Evolutionary conservation across 2,113 vertebrate species (phyloP), one percentile per base, ranked within the genome.

Genomic region (Stigmatopora argus): DNA sequence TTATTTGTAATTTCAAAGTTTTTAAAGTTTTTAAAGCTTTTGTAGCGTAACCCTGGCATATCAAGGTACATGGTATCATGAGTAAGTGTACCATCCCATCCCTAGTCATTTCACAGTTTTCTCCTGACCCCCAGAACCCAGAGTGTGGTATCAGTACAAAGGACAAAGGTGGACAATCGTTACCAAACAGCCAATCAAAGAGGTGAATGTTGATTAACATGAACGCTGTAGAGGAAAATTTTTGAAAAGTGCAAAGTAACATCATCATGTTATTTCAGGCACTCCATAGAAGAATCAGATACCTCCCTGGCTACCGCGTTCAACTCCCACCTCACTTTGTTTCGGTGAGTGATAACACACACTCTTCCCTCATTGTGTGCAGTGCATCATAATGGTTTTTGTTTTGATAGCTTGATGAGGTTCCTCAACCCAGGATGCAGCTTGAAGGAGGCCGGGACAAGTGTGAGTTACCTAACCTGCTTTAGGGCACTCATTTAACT

Each of bases 351-450:
- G 11, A 31, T 7, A 1, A n/a, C 8, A 8, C 7, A 10, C 15
- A 18, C 7, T 52, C 5, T 4, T 2, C 5, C 52, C 41, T 61
- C n/a, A 57, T 1, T 31, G 17, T 8, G 15, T 49, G 5, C 31
- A 49, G 10, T 52, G 19, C 5, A 11, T 21, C 8, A 58, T 18
- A 1, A 0, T 19, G 1, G 5, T 2, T 44, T 23, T 18, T 48
- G 5, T 31, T 18, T 26, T 38, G 41, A 12, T 47, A 64, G 90
- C 61, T 83, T 76, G 17, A 49, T 74, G 15, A 86, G 75, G 76
- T 86, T 83, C 66, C 52, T 87, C 69, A 87, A 83, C 64, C 75
- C 78, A 19, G 17, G 13, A 49, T 51, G 46, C 63, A 56, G 63
- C 66, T 18, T 1, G 0, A 56, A 82, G 47, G 64, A 49, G 19